Evolutionary conservation across 2,113 vertebrate species (phyloP), one percentile per base, ranked within the genome.

Genomic region (Thalassoma bifasciatum): DNA sequence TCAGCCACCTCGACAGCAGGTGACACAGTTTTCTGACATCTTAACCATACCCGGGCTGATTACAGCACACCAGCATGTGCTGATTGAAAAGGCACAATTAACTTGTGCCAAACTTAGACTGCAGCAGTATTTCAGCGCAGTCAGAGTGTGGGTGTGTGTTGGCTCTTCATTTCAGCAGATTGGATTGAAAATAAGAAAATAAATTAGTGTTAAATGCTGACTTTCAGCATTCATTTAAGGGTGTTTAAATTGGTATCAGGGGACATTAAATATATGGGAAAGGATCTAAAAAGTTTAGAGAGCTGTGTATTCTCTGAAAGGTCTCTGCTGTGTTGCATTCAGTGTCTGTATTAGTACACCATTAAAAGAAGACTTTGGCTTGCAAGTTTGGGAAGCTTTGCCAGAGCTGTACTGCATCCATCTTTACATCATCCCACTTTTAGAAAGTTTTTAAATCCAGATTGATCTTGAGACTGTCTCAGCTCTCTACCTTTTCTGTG

Each of bases 1-100:
- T 96, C 90, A 96, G 95, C 87, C 96, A 97, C 85, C 90, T 97
- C 54, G 96, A 96, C 86, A 96, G 94, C 92, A 94, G 96, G 96
- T 97, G 88, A 94, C 66, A 61, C n/a, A 53, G 21, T 86, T 83
- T 62, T 24, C 68, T 56, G 65, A 51, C 68, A 61, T 58, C 38
- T 53, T 16, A 52, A 50, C 54, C 26, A 21, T 59, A 63, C 14
- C 21, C 50, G 30, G 60, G 12, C 56, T 73, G 44, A 66, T 59
- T 57, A 52, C 49, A 34, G 24, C 9, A 34, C 14, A 7, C 26
- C 30, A 34, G 47, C 26, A 11, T 34, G 7, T 44, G 34, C 44
- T 60, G 42, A 62, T 47, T 66, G 26, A 16, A 34, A 19, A 58
- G 13, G 17, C 37, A 37, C 21, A 66, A 49, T 62, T 38, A 66